Conservation (phyloP, 92 coral and sea anemone genomes). For the Porites evermanni region DNA sequence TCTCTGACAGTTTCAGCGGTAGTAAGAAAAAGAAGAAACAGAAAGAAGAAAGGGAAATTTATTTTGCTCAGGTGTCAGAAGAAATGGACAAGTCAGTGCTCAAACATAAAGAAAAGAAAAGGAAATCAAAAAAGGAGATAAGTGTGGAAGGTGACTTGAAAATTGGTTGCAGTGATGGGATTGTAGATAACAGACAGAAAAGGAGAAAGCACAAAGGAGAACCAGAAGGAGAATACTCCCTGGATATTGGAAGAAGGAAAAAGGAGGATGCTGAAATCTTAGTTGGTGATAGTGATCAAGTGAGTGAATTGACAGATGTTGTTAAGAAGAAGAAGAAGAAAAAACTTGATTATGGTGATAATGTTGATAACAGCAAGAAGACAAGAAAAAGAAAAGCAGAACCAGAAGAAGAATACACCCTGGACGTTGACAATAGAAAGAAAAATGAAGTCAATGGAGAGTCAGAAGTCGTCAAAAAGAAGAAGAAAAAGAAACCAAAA, state of each 20-base stretch:
- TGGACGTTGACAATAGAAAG: neutral
- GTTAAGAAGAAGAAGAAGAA: conserved; percentile 13
- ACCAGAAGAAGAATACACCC: neutral
- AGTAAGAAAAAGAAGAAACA: neutral
- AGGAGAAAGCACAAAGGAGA: neutral
- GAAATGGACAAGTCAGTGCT: conserved; percentile 8
- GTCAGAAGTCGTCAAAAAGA: neutral
- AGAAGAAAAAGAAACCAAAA: conserved; percentile 11
- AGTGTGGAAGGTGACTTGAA: neutral
- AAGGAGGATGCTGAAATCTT: neutral
- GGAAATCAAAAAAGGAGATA: neutral
- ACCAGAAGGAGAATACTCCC: neutral
- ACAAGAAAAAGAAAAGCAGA: no score
- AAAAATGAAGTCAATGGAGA: neutral
- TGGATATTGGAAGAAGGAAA: neutral
- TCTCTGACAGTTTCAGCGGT: neutral
- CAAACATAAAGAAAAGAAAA: neutral
- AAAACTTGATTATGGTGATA: neutral
- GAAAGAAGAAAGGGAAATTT: neutral
- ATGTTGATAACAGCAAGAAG: neutral
- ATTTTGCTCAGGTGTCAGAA: neutral
- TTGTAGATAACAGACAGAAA: neutral
- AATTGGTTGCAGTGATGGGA: neutral
- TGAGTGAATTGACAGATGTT: no score
- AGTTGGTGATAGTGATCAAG: neutral